Base-by-base conservation (phyloP, 2,113 vertebrate genomes). In the Echinops telfairi region DNA sequence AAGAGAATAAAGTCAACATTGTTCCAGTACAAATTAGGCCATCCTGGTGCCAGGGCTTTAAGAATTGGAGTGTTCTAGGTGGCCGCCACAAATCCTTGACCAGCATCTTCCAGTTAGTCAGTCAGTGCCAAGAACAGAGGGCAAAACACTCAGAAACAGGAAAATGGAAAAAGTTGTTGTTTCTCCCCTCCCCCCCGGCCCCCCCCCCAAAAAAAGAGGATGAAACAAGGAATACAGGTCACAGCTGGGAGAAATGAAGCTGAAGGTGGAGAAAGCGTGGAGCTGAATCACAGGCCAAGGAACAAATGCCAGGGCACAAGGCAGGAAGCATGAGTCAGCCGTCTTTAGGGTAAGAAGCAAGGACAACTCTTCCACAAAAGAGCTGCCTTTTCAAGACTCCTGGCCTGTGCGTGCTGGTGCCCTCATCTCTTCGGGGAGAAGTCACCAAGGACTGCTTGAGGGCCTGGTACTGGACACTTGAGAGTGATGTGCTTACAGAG, bases 211-310 rank as follows among this genome's bases (percentile, higher is more conserved):
- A 90, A 79, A 62, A 85, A 76, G 22, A 27, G 11, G 36, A 66
- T 85, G 47, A 92, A 95, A 95, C 40, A 79, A 92, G 36, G 38
- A 96, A 85, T 90, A 95, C 31, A 53, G 80, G 92, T 94, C 90
- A 94, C 76, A 94, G 86, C 83, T 96, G 89, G 79, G 33, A 95
- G 88, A 92, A 95, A 93, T 83, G 84, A 92, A 96, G 83, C 27
- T 92, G 83, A 91, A 84, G 3, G 68, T 90, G 38, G 84, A 91
- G 33, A 91, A 87, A 75, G 33, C 83, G 73, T 36, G 94, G 79
- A 90, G 79, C 75, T 96, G 95, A 95, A 88, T 96, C 95, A 97
- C 64, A 29, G 36, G 43, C 47, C 33, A 86, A 91, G 81, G 84
- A 92, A 95, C 47, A 91, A 96, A 94, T 80, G 75, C 80, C 84